These are phyloP conservation scores for Escarpia spicata DNA, from an alignment of 2,888 invertebrate species.

Conservation along the genomic window DNA sequence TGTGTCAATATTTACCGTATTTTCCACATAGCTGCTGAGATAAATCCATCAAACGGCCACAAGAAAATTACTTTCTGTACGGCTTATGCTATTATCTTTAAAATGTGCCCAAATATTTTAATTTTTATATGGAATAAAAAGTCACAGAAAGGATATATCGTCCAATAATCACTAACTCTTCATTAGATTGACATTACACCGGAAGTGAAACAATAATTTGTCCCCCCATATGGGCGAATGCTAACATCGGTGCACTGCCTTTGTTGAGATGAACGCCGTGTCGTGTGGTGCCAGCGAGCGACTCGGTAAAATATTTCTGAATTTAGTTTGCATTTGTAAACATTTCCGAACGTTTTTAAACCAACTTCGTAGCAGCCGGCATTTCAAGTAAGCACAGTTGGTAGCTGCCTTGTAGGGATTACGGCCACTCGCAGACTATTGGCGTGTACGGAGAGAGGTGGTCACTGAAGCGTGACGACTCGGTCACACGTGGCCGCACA, in stretches of 20 bases:
- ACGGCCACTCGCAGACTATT: not conserved
- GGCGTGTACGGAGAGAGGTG: not conserved
- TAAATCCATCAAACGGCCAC: no score
- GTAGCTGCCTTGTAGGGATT: not conserved
- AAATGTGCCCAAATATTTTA: no score
- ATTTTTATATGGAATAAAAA: no score
- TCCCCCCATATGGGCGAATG: not conserved
- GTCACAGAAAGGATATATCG: no score
- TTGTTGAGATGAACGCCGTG: not conserved
- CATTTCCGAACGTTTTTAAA: not conserved
- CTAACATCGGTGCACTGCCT: not conserved
- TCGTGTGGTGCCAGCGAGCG: not conserved
- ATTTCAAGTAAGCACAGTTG: not conserved
- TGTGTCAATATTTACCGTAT: no score
- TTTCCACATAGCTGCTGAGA: no score
- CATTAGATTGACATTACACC: no score
- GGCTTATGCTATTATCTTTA: no score
- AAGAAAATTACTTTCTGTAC: no score
- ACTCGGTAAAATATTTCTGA: not conserved
- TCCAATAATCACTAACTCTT: no score
- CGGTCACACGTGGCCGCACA: not conserved
- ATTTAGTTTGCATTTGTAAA: not conserved
- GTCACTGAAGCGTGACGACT: not conserved
- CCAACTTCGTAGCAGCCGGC: not conserved
- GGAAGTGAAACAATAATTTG: no score